These are phyloP conservation scores for Lasioglossum malachurum DNA, from an alignment of 2,888 invertebrate species.

Conservation along the genomic window DNA sequence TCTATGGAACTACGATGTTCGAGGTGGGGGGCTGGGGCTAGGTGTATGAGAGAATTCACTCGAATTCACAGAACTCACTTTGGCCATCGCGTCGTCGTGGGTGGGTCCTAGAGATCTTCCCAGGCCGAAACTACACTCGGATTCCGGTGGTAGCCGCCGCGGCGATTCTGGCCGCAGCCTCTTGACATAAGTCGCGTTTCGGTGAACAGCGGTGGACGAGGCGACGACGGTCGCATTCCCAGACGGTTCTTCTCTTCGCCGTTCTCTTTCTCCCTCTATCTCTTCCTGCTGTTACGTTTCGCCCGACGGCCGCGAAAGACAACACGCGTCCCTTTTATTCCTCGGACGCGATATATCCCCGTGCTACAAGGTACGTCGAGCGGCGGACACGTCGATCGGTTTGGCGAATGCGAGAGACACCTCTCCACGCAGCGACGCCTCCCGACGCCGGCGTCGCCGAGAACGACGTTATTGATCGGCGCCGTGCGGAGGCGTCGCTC, in stretches of 20 bases:
- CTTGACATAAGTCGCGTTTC: constrained; percentile 52
- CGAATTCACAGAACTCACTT: constrained; percentile 56
- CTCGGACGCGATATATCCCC: constrained; percentile 17
- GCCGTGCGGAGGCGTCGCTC: constrained; percentile 70
- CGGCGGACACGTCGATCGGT: constrained; percentile 63
- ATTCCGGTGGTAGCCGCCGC: constrained; percentile 41
- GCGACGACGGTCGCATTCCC: constrained; percentile 55
- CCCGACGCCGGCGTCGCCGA: constrained; percentile 67
- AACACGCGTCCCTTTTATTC: constrained; percentile 40
- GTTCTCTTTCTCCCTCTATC: neutral
- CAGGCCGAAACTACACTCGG: constrained; percentile 43
- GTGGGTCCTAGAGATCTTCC: constrained; percentile 64
- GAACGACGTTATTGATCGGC: constrained; percentile 71
- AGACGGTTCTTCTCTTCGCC: constrained; percentile 17
- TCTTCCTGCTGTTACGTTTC: too few relatives aligned
- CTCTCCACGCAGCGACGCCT: constrained; percentile 70
- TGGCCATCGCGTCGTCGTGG: constrained; percentile 67
- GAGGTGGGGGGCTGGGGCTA: neutral
- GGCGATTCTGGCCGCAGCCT: constrained; percentile 16
- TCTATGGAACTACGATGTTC: neutral
- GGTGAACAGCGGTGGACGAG: constrained; percentile 30
- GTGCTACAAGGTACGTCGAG: constrained; percentile 46
- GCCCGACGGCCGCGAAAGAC: constrained; percentile 26
- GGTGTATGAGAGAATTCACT: neutral
- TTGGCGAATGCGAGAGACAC: constrained; percentile 45